These are phyloP conservation scores for Acrocephalus kingi DNA, from an alignment of 2,113 vertebrate species.

Conservation along the genomic window DNA sequence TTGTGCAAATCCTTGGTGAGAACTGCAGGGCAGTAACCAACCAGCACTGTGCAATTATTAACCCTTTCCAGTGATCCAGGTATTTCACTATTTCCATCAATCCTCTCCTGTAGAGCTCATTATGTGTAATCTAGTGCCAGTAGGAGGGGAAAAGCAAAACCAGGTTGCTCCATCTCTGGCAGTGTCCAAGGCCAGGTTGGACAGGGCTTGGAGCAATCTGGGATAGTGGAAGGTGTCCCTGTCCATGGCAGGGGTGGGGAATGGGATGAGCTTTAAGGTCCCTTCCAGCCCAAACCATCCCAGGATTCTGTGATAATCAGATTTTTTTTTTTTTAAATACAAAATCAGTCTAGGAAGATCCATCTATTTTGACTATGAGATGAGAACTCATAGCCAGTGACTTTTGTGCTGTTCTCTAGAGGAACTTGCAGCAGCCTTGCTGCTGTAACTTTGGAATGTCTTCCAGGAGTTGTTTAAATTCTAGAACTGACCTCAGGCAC, in stretches of 20 bases:
- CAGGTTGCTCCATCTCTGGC: not conserved
- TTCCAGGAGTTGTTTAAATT: not conserved
- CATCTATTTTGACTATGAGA: not conserved
- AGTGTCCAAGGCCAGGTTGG: not conserved
- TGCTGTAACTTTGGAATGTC: not conserved
- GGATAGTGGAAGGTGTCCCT: not conserved
- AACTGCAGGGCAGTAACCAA: not conserved
- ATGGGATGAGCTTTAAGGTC: not conserved
- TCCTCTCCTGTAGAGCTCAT: not conserved
- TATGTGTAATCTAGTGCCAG: not conserved
- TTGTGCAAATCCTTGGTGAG: not conserved
- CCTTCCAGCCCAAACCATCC: not conserved
- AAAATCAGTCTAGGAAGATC: not conserved
- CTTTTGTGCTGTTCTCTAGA: not conserved
- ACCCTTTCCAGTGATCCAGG: not conserved
- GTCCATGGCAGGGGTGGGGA: not conserved
- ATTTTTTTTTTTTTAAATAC: not conserved
- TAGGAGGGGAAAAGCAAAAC: not conserved
- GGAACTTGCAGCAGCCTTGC: not conserved
- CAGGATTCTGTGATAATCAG: not conserved
- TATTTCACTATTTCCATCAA: fast-evolving
- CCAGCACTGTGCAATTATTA: not conserved
- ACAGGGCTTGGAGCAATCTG: fast-evolving
- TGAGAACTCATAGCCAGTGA: not conserved
- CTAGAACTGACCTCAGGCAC: not conserved